A percentile compares a stretch with the other conserved stretches of the same genome.
Conservation (phyloP, 2,113 vertebrate genomes). For the Chaetodon auriga region DNA sequence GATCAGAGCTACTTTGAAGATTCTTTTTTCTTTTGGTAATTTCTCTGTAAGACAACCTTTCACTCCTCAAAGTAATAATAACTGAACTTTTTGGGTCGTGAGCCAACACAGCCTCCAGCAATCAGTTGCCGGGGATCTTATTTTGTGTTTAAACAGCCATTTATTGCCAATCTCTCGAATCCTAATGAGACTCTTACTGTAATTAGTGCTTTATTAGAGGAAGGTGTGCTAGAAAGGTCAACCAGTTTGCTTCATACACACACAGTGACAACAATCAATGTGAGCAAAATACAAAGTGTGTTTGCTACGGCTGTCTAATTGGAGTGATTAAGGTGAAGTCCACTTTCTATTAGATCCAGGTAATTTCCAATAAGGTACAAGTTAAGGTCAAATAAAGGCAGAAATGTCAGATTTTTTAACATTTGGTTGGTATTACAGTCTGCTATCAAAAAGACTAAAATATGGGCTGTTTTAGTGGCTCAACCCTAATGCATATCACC, state of each 20-base stretch:
- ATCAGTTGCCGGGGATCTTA: background rate
- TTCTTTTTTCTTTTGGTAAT: background rate
- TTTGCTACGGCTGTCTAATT: slow-evolving; percentile 17
- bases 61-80: slow-evolving; percentile 12
- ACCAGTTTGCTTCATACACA: slow-evolving; percentile 26
- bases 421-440: background rate
- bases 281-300: background rate
- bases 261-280: background rate
- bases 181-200: slow-evolving; percentile 6
- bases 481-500: background rate
- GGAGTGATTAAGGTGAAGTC: slow-evolving; percentile 22
- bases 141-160: slow-evolving; percentile 1
- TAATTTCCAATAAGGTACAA: background rate
- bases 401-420: background rate
- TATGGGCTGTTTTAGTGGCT: background rate
- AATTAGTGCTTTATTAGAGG: slow-evolving; percentile 45
- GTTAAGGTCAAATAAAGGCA: background rate
- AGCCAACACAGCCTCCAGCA: background rate
- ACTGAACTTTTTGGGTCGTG: slow-evolving; percentile 1
- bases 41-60: background rate
- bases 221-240: slow-evolving; percentile 50
- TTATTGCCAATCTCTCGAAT: background rate
- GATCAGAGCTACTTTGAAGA: slow-evolving; percentile 18
- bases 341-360: slow-evolving; percentile 23
- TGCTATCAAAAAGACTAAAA: background rate